Evolutionary conservation across 2,888 invertebrate species (phyloP).

Genomic region (Pyrgus malvae): DNA sequence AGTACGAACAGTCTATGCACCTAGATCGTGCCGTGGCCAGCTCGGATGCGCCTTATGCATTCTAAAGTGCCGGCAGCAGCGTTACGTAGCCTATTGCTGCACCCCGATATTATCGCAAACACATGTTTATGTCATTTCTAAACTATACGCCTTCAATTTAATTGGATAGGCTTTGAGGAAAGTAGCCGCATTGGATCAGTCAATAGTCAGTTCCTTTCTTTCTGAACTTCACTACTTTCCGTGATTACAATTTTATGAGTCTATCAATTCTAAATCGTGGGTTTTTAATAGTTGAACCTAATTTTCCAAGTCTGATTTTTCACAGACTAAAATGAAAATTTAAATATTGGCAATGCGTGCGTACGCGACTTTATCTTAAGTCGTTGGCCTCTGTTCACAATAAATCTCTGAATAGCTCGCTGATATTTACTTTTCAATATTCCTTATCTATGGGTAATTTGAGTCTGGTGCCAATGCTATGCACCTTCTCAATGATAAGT

Average conservation of each 20-base stretch:
- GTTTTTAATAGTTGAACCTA: no score
- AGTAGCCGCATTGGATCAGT: no score
- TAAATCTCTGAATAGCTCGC: constrained; percentile 47
- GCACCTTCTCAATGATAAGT: no score
- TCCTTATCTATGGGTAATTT: constrained; percentile 43
- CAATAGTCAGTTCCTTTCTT: no score
- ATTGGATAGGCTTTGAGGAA: no score
- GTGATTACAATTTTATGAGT: no score
- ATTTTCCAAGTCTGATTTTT: no score
- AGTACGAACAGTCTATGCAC: constrained; percentile 14
- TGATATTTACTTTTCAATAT: constrained; percentile 52
- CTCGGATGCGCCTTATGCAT: constrained; percentile 29
- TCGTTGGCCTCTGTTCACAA: constrained; percentile 54
- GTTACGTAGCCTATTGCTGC: constrained; percentile 28
- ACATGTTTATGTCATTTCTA: constrained; percentile 26
- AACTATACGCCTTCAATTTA: constrained; percentile 21
- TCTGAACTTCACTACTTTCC: no score
- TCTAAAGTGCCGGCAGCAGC: constrained; percentile 19
- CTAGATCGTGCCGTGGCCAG: constrained; percentile 31
- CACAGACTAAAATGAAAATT: no score
- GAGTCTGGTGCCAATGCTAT: no score
- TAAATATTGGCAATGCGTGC: neutral
- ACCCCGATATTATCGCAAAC: constrained; percentile 28
- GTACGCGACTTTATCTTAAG: constrained; percentile 32
- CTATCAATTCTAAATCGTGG: no score